Evolutionary conservation across 2,797 vertebrate genomes (phyloP).

Genomic region (Morelia viridis): DNA sequence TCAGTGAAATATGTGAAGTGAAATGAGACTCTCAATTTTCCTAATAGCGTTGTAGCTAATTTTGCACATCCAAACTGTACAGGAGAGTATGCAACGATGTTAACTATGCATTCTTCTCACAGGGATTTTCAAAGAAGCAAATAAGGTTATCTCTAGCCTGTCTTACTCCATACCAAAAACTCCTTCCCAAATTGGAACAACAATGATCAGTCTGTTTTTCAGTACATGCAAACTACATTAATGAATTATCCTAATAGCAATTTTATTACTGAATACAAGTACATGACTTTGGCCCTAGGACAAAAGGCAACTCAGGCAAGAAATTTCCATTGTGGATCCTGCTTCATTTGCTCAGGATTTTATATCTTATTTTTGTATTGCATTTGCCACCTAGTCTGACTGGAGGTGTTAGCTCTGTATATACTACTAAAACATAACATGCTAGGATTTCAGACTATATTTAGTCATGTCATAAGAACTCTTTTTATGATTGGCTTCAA

Average conservation of each 20-base stretch:
- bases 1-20: too few relatives aligned
- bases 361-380: not conserved
- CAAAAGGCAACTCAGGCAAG: not conserved
- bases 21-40: too few relatives aligned
- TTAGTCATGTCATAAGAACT: not conserved
- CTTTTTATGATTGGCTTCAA: not conserved
- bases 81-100: not conserved
- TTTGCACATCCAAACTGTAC: too few relatives aligned
- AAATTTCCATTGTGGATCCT: not conserved
- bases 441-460: not conserved
- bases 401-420: not conserved
- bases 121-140: not conserved
- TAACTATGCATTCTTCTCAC: not conserved
- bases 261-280: not conserved
- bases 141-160: not conserved
- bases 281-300: not conserved
- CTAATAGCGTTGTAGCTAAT: too few relatives aligned
- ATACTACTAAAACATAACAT: not conserved
- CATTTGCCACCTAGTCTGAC: too few relatives aligned
- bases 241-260: not conserved
- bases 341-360: not conserved
- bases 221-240: not conserved
- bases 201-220: not conserved
- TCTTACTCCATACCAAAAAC: not conserved
- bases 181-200: too few relatives aligned